These are phyloP conservation scores for Druon quercuslanigerum DNA, from an alignment of 1,140 invertebrate species.

Conservation along the genomic window DNA sequence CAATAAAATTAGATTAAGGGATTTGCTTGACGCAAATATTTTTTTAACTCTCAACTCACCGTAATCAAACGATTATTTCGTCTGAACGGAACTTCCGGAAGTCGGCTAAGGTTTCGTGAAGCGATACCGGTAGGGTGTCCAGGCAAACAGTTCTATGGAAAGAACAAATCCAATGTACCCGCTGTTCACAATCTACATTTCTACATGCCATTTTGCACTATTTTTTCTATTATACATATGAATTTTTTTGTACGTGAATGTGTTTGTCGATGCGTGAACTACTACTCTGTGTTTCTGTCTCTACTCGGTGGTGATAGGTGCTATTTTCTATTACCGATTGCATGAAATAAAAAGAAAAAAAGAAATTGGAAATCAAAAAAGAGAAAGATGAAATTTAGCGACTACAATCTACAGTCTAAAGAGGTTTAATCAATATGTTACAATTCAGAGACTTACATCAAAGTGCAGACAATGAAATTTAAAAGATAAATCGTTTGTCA, in stretches of 20 bases:
- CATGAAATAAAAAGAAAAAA: background rate
- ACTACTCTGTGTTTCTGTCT: background rate
- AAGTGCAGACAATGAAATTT: no score
- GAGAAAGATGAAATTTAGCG: no score
- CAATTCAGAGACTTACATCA: no score
- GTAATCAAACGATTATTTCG: slow-evolving; percentile 42
- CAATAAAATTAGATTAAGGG: no score
- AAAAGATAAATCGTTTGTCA: no score
- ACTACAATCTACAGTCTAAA: no score
- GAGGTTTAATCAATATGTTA: no score
- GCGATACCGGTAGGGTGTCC: slow-evolving; percentile 73
- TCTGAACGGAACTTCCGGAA: slow-evolving; percentile 54
- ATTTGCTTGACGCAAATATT: no score
- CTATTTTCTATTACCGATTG: background rate
- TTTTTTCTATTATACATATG: slow-evolving; percentile 32
- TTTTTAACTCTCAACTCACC: background rate
- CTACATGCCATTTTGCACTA: slow-evolving; percentile 50
- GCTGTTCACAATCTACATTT: slow-evolving; percentile 33
- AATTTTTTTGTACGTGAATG: slow-evolving; percentile 32
- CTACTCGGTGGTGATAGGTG: background rate
- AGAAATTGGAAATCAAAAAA: no score
- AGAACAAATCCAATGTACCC: slow-evolving; percentile 58
- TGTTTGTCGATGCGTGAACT: slow-evolving; percentile 34
- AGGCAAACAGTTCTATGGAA: slow-evolving; percentile 72
- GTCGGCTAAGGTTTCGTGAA: slow-evolving; percentile 72